A percentile compares a stretch with the other conserved stretches of the same genome.
phyloP scores from a whole-genome alignment of 2,888 invertebrate species.

The Merodon equestris region DNA sequence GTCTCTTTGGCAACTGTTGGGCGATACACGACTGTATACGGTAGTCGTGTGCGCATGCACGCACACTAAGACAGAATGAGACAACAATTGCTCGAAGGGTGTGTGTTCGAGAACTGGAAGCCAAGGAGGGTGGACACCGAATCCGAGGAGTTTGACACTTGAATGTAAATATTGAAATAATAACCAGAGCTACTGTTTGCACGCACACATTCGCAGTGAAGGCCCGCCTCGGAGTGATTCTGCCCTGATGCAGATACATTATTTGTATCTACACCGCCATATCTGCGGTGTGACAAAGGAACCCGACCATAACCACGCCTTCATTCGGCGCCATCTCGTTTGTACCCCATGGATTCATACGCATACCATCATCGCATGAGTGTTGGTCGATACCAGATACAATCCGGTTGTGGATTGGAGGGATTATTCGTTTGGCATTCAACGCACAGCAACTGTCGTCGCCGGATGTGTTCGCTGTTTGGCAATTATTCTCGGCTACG shows the following conservation, averaged over 20 bases:
- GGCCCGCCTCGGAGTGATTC: constrained; percentile 30
- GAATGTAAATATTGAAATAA: constrained; percentile 65
- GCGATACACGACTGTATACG: too few relatives aligned
- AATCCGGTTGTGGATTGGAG: constrained; percentile 68
- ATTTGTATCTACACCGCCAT: constrained; percentile 54
- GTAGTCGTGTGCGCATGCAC: constrained; percentile 5
- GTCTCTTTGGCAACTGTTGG: constrained; percentile 21
- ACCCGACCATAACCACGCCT: constrained; percentile 36
- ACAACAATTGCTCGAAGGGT: constrained; percentile 42
- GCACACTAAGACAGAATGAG: neutral
- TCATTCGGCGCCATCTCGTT: constrained; percentile 68
- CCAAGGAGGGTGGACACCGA: constrained; percentile 65
- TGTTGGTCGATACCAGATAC: constrained; percentile 20
- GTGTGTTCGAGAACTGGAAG: constrained; percentile 62
- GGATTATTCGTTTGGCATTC: constrained; percentile 64
- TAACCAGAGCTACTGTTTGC: constrained; percentile 55
- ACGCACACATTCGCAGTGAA: constrained; percentile 1
- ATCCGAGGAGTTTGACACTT: constrained; percentile 62
- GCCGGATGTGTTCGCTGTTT: constrained; percentile 66
- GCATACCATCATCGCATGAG: constrained; percentile 32
- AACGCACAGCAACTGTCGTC: constrained; percentile 65
- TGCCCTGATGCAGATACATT: constrained; percentile 4
- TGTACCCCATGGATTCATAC: constrained; percentile 10
- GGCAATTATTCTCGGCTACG: constrained; percentile 8
- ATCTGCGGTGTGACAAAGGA: constrained; percentile 42